Evolutionary conservation across 2,888 invertebrate genomes (phyloP).

Genomic region (Scaptomyza parva): DNA sequence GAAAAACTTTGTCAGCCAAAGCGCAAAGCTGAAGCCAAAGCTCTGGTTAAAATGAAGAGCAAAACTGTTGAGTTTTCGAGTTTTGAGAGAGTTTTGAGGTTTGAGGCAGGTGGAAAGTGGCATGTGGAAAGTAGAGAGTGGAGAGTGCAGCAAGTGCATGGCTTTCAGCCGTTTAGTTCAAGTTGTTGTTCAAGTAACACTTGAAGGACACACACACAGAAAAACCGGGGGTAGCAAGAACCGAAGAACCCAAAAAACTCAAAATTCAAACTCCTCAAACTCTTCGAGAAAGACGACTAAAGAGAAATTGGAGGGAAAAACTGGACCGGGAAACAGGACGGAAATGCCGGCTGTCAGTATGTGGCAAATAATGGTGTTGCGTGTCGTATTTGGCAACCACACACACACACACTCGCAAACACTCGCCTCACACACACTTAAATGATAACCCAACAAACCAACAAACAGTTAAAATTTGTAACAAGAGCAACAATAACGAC

Average conservation of each 20-base stretch:
- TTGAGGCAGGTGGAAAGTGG: neutral
- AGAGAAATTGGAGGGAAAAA: conserved; percentile 7
- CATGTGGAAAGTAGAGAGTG: conserved; percentile 14
- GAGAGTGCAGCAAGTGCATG: conserved; percentile 72
- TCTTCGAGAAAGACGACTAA: too few relatives aligned
- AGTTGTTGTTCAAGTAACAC: conserved; percentile 72
- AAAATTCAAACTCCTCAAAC: too few relatives aligned
- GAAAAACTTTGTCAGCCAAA: conserved; percentile 67
- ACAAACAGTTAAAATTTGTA: conserved; percentile 42
- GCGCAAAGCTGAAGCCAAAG: conserved; percentile 48
- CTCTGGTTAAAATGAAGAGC: conserved; percentile 66
- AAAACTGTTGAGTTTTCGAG: conserved; percentile 5
- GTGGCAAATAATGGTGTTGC: conserved; percentile 79
- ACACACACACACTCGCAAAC: conserved; percentile 11
- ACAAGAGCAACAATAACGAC: conserved; percentile 54
- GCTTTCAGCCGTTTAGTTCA: conserved; percentile 72
- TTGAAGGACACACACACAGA: conserved; percentile 70
- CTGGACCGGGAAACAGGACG: conserved; percentile 31
- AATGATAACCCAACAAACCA: conserved; percentile 66
- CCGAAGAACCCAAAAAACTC: conserved; percentile 23
- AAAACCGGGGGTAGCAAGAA: too few relatives aligned
- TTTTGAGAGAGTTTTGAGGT: conserved; percentile 2
- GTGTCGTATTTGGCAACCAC: conserved; percentile 72
- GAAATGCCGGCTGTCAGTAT: conserved; percentile 73
- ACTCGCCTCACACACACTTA: conserved; percentile 21